Conservation (phyloP, 2,888 invertebrate genomes). For the Hybos culiciformis region DNA sequence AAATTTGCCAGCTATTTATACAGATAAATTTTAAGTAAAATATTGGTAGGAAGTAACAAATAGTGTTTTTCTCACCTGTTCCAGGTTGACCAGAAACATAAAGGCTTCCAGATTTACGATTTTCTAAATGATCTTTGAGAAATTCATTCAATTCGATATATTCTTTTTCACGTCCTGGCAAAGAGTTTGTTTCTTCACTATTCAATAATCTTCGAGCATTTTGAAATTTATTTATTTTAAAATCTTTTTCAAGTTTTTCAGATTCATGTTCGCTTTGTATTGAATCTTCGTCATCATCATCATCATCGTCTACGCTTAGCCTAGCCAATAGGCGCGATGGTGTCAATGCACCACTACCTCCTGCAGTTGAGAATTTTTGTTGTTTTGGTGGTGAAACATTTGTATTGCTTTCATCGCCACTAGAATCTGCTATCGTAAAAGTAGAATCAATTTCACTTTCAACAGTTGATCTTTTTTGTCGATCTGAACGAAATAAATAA, state of each 20-base stretch:
- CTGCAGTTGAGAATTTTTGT: slow-evolving; percentile 13
- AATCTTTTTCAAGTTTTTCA: neutral
- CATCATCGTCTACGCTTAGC: slow-evolving; percentile 25
- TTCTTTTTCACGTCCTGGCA: slow-evolving; percentile 73
- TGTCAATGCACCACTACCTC: too few relatives aligned
- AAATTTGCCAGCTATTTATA: too few relatives aligned
- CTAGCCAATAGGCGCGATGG: slow-evolving; percentile 28
- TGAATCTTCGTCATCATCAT: slow-evolving; percentile 6
- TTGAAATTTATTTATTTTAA: slow-evolving; percentile 26
- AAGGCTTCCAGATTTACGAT: slow-evolving; percentile 59
- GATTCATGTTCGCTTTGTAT: neutral
- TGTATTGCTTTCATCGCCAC: neutral
- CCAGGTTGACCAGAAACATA: slow-evolving; percentile 96
- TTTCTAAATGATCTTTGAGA: slow-evolving; percentile 49
- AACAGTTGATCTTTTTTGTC: slow-evolving; percentile 2
- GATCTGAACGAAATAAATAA: neutral
- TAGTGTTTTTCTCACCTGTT: too few relatives aligned
- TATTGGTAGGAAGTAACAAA: too few relatives aligned
- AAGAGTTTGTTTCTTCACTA: slow-evolving; percentile 35
- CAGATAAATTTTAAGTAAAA: too few relatives aligned
- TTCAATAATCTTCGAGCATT: slow-evolving; percentile 31
- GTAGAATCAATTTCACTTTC: too few relatives aligned
- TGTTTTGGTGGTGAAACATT: slow-evolving; percentile 31
- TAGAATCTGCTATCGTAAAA: too few relatives aligned
- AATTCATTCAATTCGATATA: slow-evolving; percentile 53